Evolutionary conservation across 2,888 invertebrate species (phyloP), one percentile per base, ranked within the genome.

Genomic region (Apotomis turbidana): DNA sequence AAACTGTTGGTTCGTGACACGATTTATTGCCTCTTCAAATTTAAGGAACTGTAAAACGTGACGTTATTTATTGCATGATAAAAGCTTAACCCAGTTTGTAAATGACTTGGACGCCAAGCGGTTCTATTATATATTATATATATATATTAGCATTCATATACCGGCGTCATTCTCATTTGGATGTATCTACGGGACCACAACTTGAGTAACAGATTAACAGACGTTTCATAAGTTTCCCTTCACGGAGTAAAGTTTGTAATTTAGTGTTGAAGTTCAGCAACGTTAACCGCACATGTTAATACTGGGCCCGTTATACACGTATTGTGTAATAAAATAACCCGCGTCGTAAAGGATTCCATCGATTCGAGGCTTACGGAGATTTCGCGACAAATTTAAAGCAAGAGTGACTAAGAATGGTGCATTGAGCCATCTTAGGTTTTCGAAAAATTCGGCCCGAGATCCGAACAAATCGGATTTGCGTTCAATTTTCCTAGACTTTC

Each of bases 401-500:
- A 72, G 63, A 68, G 36, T 72, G 72, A 68, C 68, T 75, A 75
- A 79, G 78, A 81, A 81, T 76, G 79, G 78, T 80, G 82, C 83
- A 82, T 80, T 81, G 83, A 83, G 83, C 83, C 76, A 80, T 83
- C 82, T 80, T 79, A 79, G 81, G 77, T 79, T 85, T 85, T 81
- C 82, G 77, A 82, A 85, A 82, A 87, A 86, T 86, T 85, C 79
- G 81, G 82, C 81, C 78, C 80, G 77, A 81, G 80, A 87, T 85
- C 81, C 84, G 82, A 77, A 86, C 86, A 91, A 91, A 92, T 92
- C 91, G 87, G 90, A 92, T 92, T 92, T 90, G 85, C 88, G 87
- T 90, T 88, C 89, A 90, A 91, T 92, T 90, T 88, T 89, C 87
- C 84, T 85, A 89, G 89, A 90, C 87, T 90, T 88, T 89, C 84